Conservation (phyloP, 37 sponge, comb jelly and placozoan genomes). For the Chondrosia reniformis region DNA sequence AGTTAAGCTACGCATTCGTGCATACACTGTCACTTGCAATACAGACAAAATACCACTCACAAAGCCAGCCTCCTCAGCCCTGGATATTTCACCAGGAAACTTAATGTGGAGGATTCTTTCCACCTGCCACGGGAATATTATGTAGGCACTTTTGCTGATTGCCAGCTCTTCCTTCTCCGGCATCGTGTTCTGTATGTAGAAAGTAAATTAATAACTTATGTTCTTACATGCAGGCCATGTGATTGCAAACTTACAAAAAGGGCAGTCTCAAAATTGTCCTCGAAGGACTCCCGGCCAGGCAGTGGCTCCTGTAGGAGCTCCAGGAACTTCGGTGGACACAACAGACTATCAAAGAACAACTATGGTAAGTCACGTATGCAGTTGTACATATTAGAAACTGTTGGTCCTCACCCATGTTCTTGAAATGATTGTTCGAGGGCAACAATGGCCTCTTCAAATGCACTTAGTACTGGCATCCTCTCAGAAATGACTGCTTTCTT, state of each 20-base stretch:
- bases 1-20: no score
- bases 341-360: not conserved
- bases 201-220: not conserved
- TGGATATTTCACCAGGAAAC: no score
- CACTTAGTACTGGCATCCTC: not conserved
- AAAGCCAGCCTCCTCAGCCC: conserved; percentile 4
- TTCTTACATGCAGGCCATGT: not conserved
- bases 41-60: not conserved
- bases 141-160: not conserved
- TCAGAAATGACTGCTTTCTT: not conserved
- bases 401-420: not conserved
- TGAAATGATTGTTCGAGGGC: not conserved
- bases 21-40: no score
- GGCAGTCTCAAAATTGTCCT: conserved; percentile 3
- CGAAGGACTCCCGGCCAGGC: not conserved
- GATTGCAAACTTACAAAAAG: not conserved
- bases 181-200: conserved; percentile 2
- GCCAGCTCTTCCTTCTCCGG: conserved; percentile 1
- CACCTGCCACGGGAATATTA: conserved; percentile 3
- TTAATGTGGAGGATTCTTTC: not conserved
- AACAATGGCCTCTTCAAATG: conserved; percentile 2
- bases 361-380: not conserved
- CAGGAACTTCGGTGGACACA: conserved; percentile 1
- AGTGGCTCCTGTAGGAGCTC: conserved; percentile 4
- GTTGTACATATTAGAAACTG: not conserved